Conservation (phyloP, 2,113 vertebrate genomes). For the Edolisoma coerulescens region DNA sequence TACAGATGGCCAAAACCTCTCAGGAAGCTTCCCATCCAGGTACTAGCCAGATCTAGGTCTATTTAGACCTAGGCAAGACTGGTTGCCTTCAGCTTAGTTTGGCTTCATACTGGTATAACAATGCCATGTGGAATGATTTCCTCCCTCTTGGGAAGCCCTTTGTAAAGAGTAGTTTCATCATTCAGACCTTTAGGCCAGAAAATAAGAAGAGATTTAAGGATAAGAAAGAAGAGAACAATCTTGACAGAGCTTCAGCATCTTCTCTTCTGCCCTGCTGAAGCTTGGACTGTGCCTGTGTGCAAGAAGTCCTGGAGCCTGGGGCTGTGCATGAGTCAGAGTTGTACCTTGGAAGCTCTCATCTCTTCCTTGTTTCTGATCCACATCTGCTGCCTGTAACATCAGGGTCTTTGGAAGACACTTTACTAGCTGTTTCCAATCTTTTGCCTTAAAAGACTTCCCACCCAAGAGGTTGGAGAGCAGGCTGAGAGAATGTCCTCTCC, state of each 20-base stretch:
- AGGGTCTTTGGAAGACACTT: not conserved
- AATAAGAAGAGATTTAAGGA: not conserved
- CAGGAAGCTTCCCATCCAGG: not conserved
- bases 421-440: not conserved
- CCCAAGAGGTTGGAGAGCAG: not conserved
- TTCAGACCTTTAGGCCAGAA: not conserved
- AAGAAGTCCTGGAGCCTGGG: not conserved
- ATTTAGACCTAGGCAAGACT: not conserved
- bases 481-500: not conserved
- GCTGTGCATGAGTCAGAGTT: rapidly evolving
- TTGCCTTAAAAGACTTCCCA: not conserved
- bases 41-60: not conserved
- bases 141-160: not conserved
- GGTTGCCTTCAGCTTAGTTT: not conserved
- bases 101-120: not conserved
- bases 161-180: not conserved
- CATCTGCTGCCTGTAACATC: not conserved
- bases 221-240: not conserved
- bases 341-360: not conserved
- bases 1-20: not conserved
- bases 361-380: not conserved
- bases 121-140: not conserved
- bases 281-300: rapidly evolving
- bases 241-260: not conserved
- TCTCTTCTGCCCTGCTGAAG: not conserved